Base-by-base conservation (phyloP, 2,113 vertebrate genomes). In the Sula dactylatra region DNA sequence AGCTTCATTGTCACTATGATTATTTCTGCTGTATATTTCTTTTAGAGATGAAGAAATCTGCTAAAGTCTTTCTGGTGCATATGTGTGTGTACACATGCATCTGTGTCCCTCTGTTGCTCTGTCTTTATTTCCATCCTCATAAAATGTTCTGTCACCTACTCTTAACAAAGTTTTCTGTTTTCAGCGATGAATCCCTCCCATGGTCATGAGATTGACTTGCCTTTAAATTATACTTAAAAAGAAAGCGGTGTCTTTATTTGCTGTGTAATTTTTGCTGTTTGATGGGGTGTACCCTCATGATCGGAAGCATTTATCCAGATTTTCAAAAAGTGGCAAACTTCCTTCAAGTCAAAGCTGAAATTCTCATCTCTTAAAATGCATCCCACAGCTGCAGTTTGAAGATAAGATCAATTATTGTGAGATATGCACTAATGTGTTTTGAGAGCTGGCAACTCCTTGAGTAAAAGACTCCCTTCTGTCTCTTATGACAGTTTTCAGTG, bases 341-440 rank as follows among this genome's bases (percentile, higher is more conserved):
- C 58, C 74, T 96, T 90, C 84, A 77, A 66, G 76, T 88, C 42
- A 70, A 93, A 95, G 32, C 70, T 94, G 88, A 93, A 78, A 67
- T 59, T 74, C 40, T 86, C 15, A 27, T 90, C 85, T 92, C 58
- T 71, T 81, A 36, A 77, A 74, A 62, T 44, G 24, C 5, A 1
- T 95, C 91, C 61, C 65, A 85, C 47, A 85, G 77, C 95, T 95
- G 93, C 62, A 85, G 44, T 74, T 94, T 77, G 54, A 90, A 95
- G 95, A 95, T 91, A 94, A 89, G 93, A 95, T 93, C 83, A 80
- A 10, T 87, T 96, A 72, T 61, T 45, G 78, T 58, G 86, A 91
- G 86, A 89, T 69, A 77, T 7, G 22, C n/a, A 26, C 45, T 87
- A 89, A 92, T 84, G 69, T 94, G 89, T 93, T 90, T 90, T 82